These are phyloP conservation scores for Campoplex capitator DNA, from an alignment of 2,888 invertebrate species.

Conservation along the genomic window DNA sequence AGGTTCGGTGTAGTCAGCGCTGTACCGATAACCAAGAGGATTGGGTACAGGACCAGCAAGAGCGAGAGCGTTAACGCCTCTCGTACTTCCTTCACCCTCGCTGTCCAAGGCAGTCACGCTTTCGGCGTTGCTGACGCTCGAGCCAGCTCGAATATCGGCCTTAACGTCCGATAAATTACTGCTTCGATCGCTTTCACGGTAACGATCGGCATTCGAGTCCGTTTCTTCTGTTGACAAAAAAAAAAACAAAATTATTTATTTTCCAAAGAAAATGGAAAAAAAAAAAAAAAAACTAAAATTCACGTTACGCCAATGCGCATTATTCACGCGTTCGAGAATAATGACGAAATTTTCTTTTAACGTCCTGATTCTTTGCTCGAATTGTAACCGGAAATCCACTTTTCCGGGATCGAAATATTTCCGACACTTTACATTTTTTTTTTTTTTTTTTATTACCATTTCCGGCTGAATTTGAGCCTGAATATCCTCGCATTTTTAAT, in stretches of 20 bases:
- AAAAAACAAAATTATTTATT: not conserved
- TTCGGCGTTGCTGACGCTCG: conserved; percentile 91
- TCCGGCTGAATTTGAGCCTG: not conserved
- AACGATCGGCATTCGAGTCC: conserved; percentile 83
- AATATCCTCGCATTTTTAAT: not conserved
- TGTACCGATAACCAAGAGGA: conserved; percentile 90
- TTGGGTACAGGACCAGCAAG: conserved; percentile 92
- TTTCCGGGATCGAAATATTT: not conserved
- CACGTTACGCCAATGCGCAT: not conserved
- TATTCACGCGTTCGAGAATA: not conserved
- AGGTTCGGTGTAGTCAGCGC: conserved; percentile 92
- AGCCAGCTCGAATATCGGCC: conserved; percentile 93
- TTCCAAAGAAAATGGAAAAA: not conserved
- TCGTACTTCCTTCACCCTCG: conserved; percentile 86
- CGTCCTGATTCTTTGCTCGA: not conserved
- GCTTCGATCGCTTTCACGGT: conserved; percentile 93
- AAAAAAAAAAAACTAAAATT: not conserved
- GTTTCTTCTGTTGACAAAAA: conserved; percentile 82
- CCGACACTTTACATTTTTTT: not conserved
- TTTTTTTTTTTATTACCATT: not conserved
- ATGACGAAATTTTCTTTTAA: not conserved
- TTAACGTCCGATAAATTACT: conserved; percentile 97
- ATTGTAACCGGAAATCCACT: not conserved
- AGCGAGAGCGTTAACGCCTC: conserved; percentile 86
- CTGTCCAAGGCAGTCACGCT: conserved; percentile 86